These are phyloP conservation scores for Acrocephalus arundinaceus DNA, from an alignment of 2,113 vertebrate genomes.

Conservation along the genomic window DNA sequence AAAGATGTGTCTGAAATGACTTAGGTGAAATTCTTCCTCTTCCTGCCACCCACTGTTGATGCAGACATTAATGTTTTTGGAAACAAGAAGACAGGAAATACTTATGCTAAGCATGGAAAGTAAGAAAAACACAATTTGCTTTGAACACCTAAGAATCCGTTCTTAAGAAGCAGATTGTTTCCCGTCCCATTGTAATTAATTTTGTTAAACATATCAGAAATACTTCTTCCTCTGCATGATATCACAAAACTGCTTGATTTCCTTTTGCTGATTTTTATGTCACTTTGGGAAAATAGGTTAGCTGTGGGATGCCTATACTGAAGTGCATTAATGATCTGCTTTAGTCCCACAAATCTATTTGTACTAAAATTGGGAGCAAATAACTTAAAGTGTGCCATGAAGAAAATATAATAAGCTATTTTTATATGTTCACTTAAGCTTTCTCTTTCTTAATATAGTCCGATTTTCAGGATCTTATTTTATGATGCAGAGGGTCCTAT, in stretches of 20 bases:
- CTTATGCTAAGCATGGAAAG: neutral
- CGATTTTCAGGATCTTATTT: neutral
- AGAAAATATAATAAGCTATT: neutral
- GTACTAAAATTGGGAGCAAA: neutral
- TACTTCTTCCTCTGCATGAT: slow-evolving; percentile 39
- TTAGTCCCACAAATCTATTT: neutral
- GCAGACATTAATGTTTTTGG: neutral
- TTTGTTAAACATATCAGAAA: slow-evolving; percentile 16
- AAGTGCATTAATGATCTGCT: neutral
- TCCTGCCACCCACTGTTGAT: neutral
- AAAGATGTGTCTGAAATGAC: neutral
- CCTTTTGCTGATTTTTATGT: slow-evolving; percentile 38
- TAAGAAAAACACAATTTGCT: neutral
- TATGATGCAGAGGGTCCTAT: neutral
- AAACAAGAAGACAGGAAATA: slow-evolving; percentile 20
- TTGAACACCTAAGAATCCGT: neutral
- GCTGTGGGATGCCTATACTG: slow-evolving; percentile 16
- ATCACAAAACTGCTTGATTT: slow-evolving; percentile 44
- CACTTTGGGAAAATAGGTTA: slow-evolving; percentile 50
- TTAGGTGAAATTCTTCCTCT: neutral
- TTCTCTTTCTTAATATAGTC: neutral
- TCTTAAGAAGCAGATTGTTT: neutral
- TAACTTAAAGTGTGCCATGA: neutral
- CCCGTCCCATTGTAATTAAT: slow-evolving; percentile 14
- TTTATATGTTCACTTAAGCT: neutral